A percentile compares a stretch with the other conserved stretches of the same genome.
These are phyloP conservation scores for Calliphora vicina DNA, from an alignment of 1,140 invertebrate species.

Conservation along the genomic window DNA sequence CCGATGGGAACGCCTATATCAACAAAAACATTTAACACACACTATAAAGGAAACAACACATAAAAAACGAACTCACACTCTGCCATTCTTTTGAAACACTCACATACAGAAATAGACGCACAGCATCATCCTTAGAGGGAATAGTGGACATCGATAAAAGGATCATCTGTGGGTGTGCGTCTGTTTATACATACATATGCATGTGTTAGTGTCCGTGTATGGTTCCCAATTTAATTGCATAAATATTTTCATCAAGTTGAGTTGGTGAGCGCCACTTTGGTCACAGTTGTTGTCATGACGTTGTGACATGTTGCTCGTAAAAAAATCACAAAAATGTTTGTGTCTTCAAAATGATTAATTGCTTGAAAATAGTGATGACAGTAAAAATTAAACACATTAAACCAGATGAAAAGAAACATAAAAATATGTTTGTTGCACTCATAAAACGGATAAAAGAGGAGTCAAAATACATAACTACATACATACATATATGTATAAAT, in stretches of 20 bases:
- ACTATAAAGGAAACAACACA: no score
- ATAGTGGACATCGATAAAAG: background rate
- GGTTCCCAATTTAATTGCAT: background rate
- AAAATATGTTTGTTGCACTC: no score
- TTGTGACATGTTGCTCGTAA: slow-evolving; percentile 39
- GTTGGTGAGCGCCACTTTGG: slow-evolving; percentile 9
- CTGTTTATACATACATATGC: no score
- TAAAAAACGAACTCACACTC: no score
- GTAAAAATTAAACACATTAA: slow-evolving; percentile 44
- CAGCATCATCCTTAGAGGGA: background rate
- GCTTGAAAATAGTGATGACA: slow-evolving; percentile 46
- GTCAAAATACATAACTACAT: no score
- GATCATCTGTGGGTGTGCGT: background rate
- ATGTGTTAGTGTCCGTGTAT: background rate
- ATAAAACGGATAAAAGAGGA: no score
- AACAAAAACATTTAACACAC: no score
- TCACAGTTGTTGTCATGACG: slow-evolving; percentile 11
- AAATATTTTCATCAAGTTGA: background rate
- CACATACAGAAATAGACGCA: background rate
- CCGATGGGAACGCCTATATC: no score
- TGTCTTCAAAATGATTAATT: slow-evolving; percentile 40
- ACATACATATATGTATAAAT: no score
- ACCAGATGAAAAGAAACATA: background rate
- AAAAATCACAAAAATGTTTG: slow-evolving; percentile 38
- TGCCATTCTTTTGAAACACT: no score